A percentile compares a stretch with the other conserved stretches of the same genome.
Evolutionary conservation across 2,113 vertebrate species (phyloP).

Genomic region (Sorex araneus): DNA sequence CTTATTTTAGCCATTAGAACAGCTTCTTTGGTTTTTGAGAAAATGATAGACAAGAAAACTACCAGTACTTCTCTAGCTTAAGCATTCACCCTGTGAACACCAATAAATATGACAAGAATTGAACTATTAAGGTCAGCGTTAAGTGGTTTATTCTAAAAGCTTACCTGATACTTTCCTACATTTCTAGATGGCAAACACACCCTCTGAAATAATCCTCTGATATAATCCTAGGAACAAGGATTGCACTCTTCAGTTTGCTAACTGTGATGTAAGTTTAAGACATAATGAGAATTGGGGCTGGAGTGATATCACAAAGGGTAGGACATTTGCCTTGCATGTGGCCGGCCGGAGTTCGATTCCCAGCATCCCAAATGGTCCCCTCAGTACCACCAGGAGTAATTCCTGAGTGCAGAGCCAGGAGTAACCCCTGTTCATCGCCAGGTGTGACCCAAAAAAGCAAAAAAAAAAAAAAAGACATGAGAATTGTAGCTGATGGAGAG

Average conservation of each 20-base stretch:
- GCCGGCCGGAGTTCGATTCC: no score
- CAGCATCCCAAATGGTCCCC: no score
- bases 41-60: conserved; percentile 48
- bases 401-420: no score
- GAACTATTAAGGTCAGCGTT: background rate
- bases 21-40: conserved; percentile 57
- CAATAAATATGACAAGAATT: background rate
- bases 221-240: background rate
- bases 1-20: conserved; percentile 60
- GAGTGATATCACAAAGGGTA: no score
- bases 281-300: background rate
- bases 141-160: conserved; percentile 21
- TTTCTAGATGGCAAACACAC: conserved; percentile 49
- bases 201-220: background rate
- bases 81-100: background rate
- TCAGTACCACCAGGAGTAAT: no score
- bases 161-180: background rate
- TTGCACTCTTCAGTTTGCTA: background rate
- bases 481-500: background rate
- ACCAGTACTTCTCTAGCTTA: conserved; percentile 19
- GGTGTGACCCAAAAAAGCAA: no score
- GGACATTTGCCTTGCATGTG: no score
- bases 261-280: background rate
- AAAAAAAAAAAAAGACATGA: background rate
- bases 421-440: no score